Conservation (phyloP, 2,888 invertebrate genomes). For the Epistrophe grossulariae region DNA sequence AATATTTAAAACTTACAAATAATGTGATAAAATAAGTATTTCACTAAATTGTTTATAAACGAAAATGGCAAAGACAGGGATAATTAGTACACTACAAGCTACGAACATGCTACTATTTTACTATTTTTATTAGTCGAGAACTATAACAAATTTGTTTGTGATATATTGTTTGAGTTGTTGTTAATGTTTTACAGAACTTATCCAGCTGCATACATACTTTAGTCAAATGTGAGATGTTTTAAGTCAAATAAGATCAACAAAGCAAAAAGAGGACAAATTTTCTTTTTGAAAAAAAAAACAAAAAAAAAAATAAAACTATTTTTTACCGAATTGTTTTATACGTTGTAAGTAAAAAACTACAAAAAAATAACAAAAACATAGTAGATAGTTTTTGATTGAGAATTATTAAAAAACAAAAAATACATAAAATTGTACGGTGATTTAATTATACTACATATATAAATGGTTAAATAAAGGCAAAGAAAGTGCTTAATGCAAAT, state of each 20-base stretch:
- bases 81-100: constrained; percentile 62
- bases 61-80: constrained; percentile 72
- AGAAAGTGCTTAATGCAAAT: constrained; percentile 24
- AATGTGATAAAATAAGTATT: constrained; percentile 66
- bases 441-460: constrained; percentile 44
- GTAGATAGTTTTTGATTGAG: constrained; percentile 73
- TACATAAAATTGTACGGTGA: constrained; percentile 52
- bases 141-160: constrained; percentile 69
- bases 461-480: constrained; percentile 37
- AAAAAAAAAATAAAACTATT: constrained; percentile 54
- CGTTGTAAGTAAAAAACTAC: constrained; percentile 64
- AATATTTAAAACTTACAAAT: constrained; percentile 35
- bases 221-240: constrained; percentile 41
- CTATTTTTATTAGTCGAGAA: constrained; percentile 62
- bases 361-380: constrained; percentile 58
- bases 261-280: constrained; percentile 48
- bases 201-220: constrained; percentile 29
- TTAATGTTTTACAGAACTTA: constrained; percentile 50
- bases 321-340: constrained; percentile 73
- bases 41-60: constrained; percentile 57
- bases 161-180: constrained; percentile 64
- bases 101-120: constrained; percentile 63
- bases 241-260: constrained; percentile 45
- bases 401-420: constrained; percentile 56
- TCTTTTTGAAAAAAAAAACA: no score